These are phyloP conservation scores for Panagrolaimus sp. DNA, from an alignment of 1,140 invertebrate genomes.

Conservation along the genomic window DNA sequence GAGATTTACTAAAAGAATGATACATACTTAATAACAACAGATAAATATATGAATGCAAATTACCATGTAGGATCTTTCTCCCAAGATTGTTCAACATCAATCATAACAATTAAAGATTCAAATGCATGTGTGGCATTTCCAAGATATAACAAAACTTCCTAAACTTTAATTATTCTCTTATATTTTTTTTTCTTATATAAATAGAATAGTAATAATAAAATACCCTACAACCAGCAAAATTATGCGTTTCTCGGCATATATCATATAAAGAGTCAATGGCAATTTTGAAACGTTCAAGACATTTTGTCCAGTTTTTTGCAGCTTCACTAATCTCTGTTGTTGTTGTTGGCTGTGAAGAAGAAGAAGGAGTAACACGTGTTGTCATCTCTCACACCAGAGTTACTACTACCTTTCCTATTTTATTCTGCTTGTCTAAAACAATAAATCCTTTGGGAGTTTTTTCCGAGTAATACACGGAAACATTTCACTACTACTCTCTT, in stretches of 20 bases:
- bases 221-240: constrained; percentile 31
- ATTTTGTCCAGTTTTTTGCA: constrained; percentile 28
- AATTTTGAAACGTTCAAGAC: constrained; percentile 24
- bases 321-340: constrained; percentile 11
- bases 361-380: no score
- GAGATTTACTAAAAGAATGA: neutral
- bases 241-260: constrained; percentile 21
- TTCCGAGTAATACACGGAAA: no score
- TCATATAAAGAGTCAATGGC: constrained; percentile 37
- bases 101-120: constrained; percentile 29
- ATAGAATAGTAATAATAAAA: neutral
- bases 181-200: neutral
- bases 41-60: no score
- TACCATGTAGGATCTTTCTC: neutral
- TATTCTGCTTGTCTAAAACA: no score
- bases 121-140: constrained; percentile 36
- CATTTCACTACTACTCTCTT: no score
- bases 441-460: no score
- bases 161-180: constrained; percentile 10
- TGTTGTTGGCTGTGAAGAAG: no score
- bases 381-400: no score
- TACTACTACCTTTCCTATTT: no score
- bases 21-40: neutral
- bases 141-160: constrained; percentile 40
- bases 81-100: constrained; percentile 37